Percentiles rank a stretch among this genome's conserved stretches.
Evolutionary conservation across 2,888 invertebrate genomes (phyloP).

Genomic region (Phoenoteleia sp.): DNA sequence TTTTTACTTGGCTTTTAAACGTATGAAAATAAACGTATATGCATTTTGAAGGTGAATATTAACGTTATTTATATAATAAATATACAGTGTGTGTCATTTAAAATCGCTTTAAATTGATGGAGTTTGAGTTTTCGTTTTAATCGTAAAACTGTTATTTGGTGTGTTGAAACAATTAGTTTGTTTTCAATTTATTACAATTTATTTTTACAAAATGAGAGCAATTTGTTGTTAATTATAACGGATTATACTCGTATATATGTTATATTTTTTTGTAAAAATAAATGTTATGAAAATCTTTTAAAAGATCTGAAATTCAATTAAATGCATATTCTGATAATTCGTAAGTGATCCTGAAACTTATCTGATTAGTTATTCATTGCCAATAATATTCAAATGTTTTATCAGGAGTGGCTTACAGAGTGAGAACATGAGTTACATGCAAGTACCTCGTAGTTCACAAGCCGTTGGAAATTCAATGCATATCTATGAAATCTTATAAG

Average conservation of each 20-base stretch:
- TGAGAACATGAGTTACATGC: constrained; percentile 33
- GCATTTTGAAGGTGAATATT: constrained; percentile 16
- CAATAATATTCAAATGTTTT: constrained; percentile 44
- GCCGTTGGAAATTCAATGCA: constrained; percentile 39
- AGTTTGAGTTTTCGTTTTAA: no score
- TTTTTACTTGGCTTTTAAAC: constrained; percentile 12
- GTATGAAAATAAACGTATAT: neutral
- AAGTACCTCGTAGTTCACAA: constrained; percentile 39
- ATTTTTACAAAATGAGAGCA: no score
- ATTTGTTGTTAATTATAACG: no score
- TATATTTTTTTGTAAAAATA: no score
- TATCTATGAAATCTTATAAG: constrained; percentile 35
- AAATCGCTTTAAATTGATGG: no score
- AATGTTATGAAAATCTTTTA: no score
- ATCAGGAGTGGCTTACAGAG: constrained; percentile 14
- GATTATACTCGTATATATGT: no score
- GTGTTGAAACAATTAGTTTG: no score
- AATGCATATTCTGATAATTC: neutral
- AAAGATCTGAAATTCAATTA: neutral
- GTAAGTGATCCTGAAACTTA: constrained; percentile 19
- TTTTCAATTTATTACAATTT: no score
- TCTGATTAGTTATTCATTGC: constrained; percentile 36
- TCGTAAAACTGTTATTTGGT: no score
- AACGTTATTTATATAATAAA: neutral
- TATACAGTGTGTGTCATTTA: no score